Percentiles rank a stretch among this genome's conserved stretches.
These are phyloP conservation scores for Hassar affinis DNA, from an alignment of 2,113 vertebrate genomes.

Conservation along the genomic window DNA sequence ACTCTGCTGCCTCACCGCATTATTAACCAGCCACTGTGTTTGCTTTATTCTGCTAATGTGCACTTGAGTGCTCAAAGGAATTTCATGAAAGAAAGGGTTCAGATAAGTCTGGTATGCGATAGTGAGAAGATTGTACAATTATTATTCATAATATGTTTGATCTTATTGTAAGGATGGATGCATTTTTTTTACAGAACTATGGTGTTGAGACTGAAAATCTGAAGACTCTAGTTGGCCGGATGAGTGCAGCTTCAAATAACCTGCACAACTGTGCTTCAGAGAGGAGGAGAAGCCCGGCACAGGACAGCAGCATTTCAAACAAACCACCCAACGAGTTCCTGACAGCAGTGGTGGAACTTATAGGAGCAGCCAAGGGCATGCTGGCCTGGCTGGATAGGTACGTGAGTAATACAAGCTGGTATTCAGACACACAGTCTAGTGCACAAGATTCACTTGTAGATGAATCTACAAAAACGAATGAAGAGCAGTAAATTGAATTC, in stretches of 20 bases:
- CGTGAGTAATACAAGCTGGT: conserved; percentile 15
- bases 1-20: conserved; percentile 40
- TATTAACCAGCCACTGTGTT: conserved; percentile 28
- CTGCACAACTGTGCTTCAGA: conserved; percentile 81
- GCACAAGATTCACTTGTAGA: background rate
- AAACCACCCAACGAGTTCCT: conserved; percentile 92
- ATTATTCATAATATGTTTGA: conserved; percentile 21
- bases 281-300: conserved; percentile 78
- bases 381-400: conserved; percentile 92
- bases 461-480: background rate
- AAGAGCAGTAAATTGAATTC: too few relatives aligned
- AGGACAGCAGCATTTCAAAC: conserved; percentile 76
- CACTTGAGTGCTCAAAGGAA: conserved; percentile 30
- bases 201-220: conserved; percentile 91
- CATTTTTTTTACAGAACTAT: conserved; percentile 76
- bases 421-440: background rate
- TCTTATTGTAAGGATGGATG: background rate
- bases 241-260: conserved; percentile 79
- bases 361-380: conserved; percentile 88
- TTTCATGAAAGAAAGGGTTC: conserved; percentile 20
- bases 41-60: conserved; percentile 39
- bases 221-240: conserved; percentile 84
- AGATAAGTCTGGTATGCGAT: conserved; percentile 41
- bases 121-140: background rate
- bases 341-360: conserved; percentile 91